Evolutionary conservation across 2,113 vertebrate species (phyloP), one percentile per base, ranked within the genome.

Genomic region (Otus sunia): DNA sequence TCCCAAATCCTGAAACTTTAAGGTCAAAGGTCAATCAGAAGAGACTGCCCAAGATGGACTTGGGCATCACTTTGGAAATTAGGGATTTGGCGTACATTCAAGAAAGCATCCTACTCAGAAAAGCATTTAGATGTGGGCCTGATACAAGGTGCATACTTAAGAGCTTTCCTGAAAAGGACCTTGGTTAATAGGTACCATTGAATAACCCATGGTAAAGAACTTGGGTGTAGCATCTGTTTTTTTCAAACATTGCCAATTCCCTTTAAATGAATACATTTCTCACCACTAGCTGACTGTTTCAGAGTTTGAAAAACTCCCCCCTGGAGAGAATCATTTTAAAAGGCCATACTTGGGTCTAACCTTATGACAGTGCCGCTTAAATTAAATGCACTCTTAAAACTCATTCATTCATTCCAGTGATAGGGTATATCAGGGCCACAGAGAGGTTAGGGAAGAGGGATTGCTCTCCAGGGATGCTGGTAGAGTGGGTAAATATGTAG

Each of bases 341-440:
- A 94, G 64, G 69, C 53, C 56, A 26, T 78, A 50, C 71, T 60
- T 73, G 30, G 39, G 39, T 81, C 85, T 94, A 93, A 88, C 58
- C 96, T 76, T 88, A 53, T 39, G 43, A 82, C 66, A 83, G 58
- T 68, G 82, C 58, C 81, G 74, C 41, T 94, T 73, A 96, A 96
- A 96, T 96, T 90, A 96, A 96, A 96, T 82, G 90, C 22, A n/a
- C 50, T 95, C 92, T 94, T 79, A 94, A 94, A 96, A 88, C 34
- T 88, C 92, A 93, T 93, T 73, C 90, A 95, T 95, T 97, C 85
- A 76, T 94, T 90, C 39, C 45, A 52, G 52, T 43, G 45, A 92
- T 36, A 87, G 49, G 15, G 58, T 36, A 16, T 79, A 94, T 29
- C 45, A 95, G 74, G 96, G 96, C 92, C 96, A 96, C 36, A 73